Base-by-base conservation (phyloP, 2,113 vertebrate genomes). In the Tupaia tana region DNA sequence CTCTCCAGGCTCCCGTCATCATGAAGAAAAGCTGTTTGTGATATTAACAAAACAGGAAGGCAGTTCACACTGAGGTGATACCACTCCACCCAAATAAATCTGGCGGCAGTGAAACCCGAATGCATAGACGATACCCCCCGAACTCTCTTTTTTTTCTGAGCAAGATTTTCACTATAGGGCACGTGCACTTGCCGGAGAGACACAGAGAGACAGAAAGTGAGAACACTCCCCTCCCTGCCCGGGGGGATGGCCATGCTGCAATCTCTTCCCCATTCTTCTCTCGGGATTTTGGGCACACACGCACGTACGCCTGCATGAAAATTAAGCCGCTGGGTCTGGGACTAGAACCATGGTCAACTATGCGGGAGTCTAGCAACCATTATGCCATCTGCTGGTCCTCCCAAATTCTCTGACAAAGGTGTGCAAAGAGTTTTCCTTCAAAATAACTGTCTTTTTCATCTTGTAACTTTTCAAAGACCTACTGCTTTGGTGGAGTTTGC, bases 11-110 rank as follows among this genome's bases (percentile, higher is more conserved):
- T 89, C 52, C 0, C 89, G 54, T 61, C 80, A 84, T 61, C 79
- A 73, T 79, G 80, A 91, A 95, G 80, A 91, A 95, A 93, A 75
- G 66, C 5, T 81, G 29, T 24, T 88, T 9, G 13, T 54, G 84
- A 18, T 27, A 82, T 78, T 20, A 69, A 95, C 77, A 77, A 93
- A 97, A 97, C 92, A 97, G 87, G 88, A 96, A 96, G 86, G 80
- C 67, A 15, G 70, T 86, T 97, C 82, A 85, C 86, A 97, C 61
- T 87, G 88, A 78, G 0, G 29, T 58, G 86, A 52, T 80, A 54
- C 80, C 58, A 83, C 31, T 86, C 86, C 86, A 92, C 78, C 59
- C 90, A 95, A 87, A 96, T 56, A 82, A 91, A 80, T 66, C 31
- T 85, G 11, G 29, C 90, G 54, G 75, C 63, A 81, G 22, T 18